These are phyloP conservation scores for Anabacerthia variegaticeps DNA, from an alignment of 2,797 vertebrate species.

Conservation along the genomic window DNA sequence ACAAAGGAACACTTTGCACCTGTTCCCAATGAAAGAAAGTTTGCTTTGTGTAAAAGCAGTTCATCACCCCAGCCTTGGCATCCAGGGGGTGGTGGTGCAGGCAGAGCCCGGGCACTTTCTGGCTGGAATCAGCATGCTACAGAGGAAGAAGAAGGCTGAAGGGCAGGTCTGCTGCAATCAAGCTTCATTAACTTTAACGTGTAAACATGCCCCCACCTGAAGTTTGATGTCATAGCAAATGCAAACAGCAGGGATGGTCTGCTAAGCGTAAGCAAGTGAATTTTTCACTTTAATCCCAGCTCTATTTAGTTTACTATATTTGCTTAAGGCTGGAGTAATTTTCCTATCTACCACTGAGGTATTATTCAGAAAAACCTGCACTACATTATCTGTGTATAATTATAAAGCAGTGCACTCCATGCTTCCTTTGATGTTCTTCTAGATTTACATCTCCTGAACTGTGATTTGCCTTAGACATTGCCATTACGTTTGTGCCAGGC, in stretches of 20 bases:
- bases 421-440: background rate
- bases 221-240: constrained; percentile 41
- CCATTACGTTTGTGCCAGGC: background rate
- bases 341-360: constrained; percentile 1
- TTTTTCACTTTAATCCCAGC: constrained; percentile 15
- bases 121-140: background rate
- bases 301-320: constrained; percentile 3
- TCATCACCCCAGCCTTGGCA: background rate
- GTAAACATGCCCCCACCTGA: constrained; percentile 39
- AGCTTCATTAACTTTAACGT: background rate
- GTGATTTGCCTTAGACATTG: background rate
- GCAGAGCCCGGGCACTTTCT: background rate
- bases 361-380: background rate
- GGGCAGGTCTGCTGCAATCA: background rate
- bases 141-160: background rate
- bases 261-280: background rate
- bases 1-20: constrained; percentile 39
- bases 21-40: constrained; percentile 36
- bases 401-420: background rate
- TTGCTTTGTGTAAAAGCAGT: constrained; percentile 46
- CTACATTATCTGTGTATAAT: background rate
- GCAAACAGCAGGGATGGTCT: constrained; percentile 40
- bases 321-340: constrained; percentile 28
- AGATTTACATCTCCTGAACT: background rate
- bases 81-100: background rate